A percentile compares a stretch with the other conserved stretches of the same genome.
Evolutionary conservation across 2,797 vertebrate genomes (phyloP).

Genomic region (Channa striata): DNA sequence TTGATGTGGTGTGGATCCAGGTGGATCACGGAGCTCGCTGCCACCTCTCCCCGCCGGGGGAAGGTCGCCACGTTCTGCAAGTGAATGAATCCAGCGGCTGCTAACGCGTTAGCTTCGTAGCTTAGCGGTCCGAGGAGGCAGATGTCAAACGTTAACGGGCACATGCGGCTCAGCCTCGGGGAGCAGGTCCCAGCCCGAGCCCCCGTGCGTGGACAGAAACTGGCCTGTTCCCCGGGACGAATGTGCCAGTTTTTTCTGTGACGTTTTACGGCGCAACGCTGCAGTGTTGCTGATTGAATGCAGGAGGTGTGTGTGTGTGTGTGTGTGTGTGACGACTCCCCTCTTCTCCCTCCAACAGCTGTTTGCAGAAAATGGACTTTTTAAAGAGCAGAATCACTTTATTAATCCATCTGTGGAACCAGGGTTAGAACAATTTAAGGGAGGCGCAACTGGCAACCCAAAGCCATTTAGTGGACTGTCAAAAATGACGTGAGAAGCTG

Average conservation of each 20-base stretch:
- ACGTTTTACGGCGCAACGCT: too few relatives aligned
- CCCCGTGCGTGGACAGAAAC: not conserved
- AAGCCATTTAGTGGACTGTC: too few relatives aligned
- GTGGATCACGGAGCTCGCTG: not conserved
- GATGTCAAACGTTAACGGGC: slow-evolving; percentile 35
- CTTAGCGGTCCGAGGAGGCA: slow-evolving; percentile 35
- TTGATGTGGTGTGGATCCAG: not conserved
- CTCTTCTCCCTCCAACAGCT: too few relatives aligned
- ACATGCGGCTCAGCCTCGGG: slow-evolving; percentile 7
- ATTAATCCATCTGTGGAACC: too few relatives aligned
- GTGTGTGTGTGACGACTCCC: not conserved
- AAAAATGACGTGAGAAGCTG: too few relatives aligned
- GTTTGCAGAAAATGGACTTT: too few relatives aligned
- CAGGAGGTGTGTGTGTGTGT: too few relatives aligned
- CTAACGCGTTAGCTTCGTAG: slow-evolving; percentile 40
- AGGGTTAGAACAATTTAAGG: too few relatives aligned
- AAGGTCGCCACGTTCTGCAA: not conserved
- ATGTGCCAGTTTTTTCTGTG: too few relatives aligned
- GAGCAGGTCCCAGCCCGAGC: not conserved
- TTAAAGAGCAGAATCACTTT: too few relatives aligned
- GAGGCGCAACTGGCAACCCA: too few relatives aligned
- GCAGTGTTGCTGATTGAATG: slow-evolving; percentile 13
- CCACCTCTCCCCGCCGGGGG: not conserved
- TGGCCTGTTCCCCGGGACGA: not conserved
- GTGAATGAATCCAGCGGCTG: slow-evolving; percentile 17